These are phyloP conservation scores for Macrosiphum euphorbiae DNA, from an alignment of 2,888 invertebrate species.

Conservation along the genomic window DNA sequence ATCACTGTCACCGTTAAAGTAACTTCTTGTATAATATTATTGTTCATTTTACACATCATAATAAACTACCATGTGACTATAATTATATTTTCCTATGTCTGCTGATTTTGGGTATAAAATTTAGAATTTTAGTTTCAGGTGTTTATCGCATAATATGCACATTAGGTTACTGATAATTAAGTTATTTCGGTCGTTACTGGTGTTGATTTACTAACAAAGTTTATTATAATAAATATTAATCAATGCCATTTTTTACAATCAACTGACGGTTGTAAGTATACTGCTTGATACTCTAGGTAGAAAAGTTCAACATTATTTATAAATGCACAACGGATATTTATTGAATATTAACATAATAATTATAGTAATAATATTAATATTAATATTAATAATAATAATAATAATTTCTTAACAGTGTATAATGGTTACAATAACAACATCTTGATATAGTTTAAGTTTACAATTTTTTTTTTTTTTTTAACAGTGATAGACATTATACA, in stretches of 20 bases:
- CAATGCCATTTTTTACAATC: neutral
- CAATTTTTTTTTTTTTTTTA: slow-evolving; percentile 13
- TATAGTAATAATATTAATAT: slow-evolving; percentile 33
- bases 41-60: neutral
- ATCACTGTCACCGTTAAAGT: too few species aligned
- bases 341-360: slow-evolving; percentile 55
- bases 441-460: slow-evolving; percentile 24
- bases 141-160: neutral
- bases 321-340: slow-evolving; percentile 62
- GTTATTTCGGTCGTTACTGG: neutral
- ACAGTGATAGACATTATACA: slow-evolving; percentile 46
- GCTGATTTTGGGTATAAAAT: neutral
- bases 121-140: neutral
- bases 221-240: neutral
- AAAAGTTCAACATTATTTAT: slow-evolving; percentile 3
- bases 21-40: neutral
- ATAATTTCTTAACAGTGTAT: slow-evolving; percentile 55
- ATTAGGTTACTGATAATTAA: neutral
- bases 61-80: neutral
- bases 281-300: neutral
- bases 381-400: slow-evolving; percentile 43
- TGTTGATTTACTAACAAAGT: neutral
- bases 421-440: slow-evolving; percentile 61
- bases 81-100: neutral
- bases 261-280: neutral